Base-by-base conservation (phyloP, 2,113 vertebrate species). In the Sisor rabdophorus region DNA sequence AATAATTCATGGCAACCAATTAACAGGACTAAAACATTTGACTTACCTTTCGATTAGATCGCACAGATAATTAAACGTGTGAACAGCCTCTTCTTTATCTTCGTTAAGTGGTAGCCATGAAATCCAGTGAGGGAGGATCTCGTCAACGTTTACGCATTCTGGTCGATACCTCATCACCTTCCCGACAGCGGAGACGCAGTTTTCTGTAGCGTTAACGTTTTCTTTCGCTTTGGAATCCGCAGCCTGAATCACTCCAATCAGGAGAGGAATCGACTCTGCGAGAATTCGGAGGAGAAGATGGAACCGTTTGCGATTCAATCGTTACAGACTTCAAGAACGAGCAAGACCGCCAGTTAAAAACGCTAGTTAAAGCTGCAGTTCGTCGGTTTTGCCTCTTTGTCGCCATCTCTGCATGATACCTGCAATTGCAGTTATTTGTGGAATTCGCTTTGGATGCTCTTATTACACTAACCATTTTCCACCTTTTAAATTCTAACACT, bases 81-180 rank as follows among this genome's bases (percentile, higher is more conserved):
- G 95, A 75, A 97, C 93, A 7, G 97, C 97, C 87, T 99, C 98
- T 84, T 99, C 98, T 86, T 98, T 99, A 87, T 99, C 98, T 86
- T 99, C 97, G 22, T 96, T 95, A 75, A 99, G 91, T 0, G 97
- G 97, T 65, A 99, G 94, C 96, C 97, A 99, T 12, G 92, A 94
- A 77, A 99, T 89, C 97, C 97, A 99, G n/a, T 98, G 97, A 10
- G 96, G 97, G 0, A 99, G 91, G 71, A 99, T 88, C 88, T 98
- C 96, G 40, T 92, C 94, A 22, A 96, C 94, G 11, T 93, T 97
- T 50, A 96, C 88, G 59, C 97, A 99, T 87, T 98, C 96, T 0
- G 97, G 95, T 40, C 94, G 89, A 82, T 94, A 99, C 79, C 96
- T 94, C 94, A 96, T 96, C 52, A 99, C 94, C 75, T 99, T 99